phyloP scores from a whole-genome alignment of 2,113 vertebrate species.

The Dicentrarchus labrax region DNA sequence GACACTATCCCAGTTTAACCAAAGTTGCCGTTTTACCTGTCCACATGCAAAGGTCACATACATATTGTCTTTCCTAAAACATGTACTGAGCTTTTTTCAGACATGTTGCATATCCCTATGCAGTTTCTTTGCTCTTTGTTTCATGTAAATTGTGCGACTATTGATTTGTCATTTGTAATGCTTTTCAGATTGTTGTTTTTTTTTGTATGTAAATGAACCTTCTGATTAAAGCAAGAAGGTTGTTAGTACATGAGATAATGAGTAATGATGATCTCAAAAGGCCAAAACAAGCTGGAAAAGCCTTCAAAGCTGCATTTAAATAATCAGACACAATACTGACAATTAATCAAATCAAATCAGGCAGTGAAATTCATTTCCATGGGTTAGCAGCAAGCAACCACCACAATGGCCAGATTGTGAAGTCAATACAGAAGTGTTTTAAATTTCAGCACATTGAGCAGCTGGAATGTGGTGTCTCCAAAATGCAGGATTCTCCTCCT shows the following conservation, averaged over 20 bases:
- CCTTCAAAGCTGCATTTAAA: constrained; percentile 27
- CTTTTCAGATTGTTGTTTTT: neutral
- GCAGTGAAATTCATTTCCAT: constrained; percentile 8
- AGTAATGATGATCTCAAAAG: constrained; percentile 39
- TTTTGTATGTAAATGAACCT: constrained; percentile 21
- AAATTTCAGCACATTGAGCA: constrained; percentile 4
- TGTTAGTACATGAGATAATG: constrained; percentile 14
- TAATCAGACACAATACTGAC: constrained; percentile 31
- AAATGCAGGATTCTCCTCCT: neutral
- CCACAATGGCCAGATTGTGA: neutral
- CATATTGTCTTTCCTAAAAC: too few species aligned
- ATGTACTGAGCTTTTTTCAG: neutral
- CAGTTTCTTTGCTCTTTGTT: neutral
- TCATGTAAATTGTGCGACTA: neutral
- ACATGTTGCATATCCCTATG: neutral
- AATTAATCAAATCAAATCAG: constrained; percentile 42
- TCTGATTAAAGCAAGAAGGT: neutral
- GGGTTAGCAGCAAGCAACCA: neutral
- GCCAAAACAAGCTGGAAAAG: constrained; percentile 10
- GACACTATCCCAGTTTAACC: too few species aligned
- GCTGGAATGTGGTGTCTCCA: neutral
- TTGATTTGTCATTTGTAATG: neutral
- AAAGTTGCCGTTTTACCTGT: neutral
- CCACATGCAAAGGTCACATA: neutral
- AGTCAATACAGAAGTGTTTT: neutral